Evolutionary conservation across 2,113 vertebrate genomes (phyloP), one percentile per base, ranked within the genome.

Genomic region (Caranx ignobilis): DNA sequence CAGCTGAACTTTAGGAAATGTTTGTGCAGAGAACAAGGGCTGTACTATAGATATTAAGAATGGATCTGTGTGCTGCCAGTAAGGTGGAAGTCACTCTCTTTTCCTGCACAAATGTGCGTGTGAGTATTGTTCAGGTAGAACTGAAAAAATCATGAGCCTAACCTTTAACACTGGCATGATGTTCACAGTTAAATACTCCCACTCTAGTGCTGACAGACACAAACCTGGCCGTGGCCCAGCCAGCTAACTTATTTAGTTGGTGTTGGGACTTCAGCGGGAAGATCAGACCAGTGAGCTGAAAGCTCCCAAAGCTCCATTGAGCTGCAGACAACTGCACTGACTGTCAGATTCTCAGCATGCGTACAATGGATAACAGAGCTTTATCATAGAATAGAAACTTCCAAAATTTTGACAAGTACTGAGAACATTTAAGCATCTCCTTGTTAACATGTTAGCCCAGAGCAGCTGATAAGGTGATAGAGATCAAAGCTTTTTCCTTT

Each of bases 401-500:
- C 26, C 18, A 48, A 66, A 66, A 41, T 75, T 56, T 71, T 85
- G 85, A 89, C 77, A 77, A 35, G 74, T 57, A 69, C 57, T 56
- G 26, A 21, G 18, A 81, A 83, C 69, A 75, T 71, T 87, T 47
- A 41, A 76, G 66, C 79, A 43, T 73, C 75, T 7, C 16, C 67
- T 83, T 83, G 83, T 87, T 56, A 84, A 70, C 55, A 71, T 63
- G 77, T 55, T 77, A 48, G 72, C 88, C 83, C 72, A 9, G 11
- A 89, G 88, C 82, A 1, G 18, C 13, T 5, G 77, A 84, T 84
- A 80, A 68, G 31, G 47, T 77, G 73, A 84, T 79, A 32, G 59
- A 48, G 57, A 84, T 91, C 77, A 90, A 90, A 85, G 63, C 61
- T 11, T 26, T 72, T 81, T 78, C 72, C 75, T 85, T 62, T 67